Evolutionary conservation across 2,797 vertebrate genomes (phyloP).

Genomic region (Gallirallus australis): DNA sequence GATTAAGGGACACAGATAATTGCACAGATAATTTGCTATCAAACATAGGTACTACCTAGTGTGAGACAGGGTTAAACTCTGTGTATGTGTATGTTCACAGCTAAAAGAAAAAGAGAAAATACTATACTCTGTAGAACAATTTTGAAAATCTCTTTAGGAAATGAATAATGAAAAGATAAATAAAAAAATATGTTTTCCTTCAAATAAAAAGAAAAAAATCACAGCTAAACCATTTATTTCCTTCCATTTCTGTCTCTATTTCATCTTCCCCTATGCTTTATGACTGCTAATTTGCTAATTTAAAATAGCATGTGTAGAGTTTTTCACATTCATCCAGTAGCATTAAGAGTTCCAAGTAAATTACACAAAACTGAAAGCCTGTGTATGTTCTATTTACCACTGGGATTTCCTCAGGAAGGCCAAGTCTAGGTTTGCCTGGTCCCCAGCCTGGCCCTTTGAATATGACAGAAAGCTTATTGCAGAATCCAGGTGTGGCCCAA

Average conservation of each 20-base stretch:
- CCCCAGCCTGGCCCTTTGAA: slow-evolving; percentile 93
- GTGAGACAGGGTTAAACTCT: neutral
- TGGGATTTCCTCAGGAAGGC: slow-evolving; percentile 85
- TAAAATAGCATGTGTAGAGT: slow-evolving; percentile 39
- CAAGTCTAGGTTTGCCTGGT: slow-evolving; percentile 90
- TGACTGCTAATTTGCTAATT: slow-evolving; percentile 53
- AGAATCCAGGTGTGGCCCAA: slow-evolving; percentile 80
- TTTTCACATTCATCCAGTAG: slow-evolving; percentile 42
- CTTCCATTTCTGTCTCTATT: slow-evolving; percentile 37
- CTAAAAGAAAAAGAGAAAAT: neutral
- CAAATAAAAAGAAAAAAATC: neutral
- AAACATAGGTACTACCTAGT: neutral
- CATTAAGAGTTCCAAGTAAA: slow-evolving; percentile 39
- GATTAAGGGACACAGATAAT: neutral
- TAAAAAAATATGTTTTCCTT: neutral
- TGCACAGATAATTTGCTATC: neutral
- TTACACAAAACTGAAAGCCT: slow-evolving; percentile 29
- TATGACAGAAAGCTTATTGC: slow-evolving; percentile 88
- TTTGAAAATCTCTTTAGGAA: slow-evolving; percentile 48
- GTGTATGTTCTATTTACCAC: slow-evolving; percentile 79
- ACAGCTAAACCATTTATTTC: slow-evolving; percentile 29
- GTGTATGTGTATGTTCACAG: neutral
- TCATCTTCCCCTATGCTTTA: slow-evolving; percentile 17
- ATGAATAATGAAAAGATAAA: slow-evolving; percentile 35
- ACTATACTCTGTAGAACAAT: neutral